Base-by-base conservation (phyloP, 2,888 invertebrate genomes). In the Drosophila helvetica region DNA sequence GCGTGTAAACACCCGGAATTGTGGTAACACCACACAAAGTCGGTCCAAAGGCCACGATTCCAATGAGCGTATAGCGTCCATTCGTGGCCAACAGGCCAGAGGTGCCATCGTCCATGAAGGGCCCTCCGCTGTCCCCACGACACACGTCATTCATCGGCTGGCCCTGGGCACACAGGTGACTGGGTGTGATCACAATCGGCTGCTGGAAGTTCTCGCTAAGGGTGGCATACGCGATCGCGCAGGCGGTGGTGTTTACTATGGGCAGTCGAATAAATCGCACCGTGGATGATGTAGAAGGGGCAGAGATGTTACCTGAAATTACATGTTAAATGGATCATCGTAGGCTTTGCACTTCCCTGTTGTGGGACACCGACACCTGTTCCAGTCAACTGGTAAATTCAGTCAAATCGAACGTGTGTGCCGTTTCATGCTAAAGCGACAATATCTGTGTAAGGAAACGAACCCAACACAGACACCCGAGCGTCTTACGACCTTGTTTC, bases 231-330 rank as follows among this genome's bases (percentile, higher is more conserved):
- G 90, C 86, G n/a, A 88, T 78, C 5, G 92, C 91, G 78, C 92
- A 93, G 57, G 78, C 77, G 3, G 90, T 90, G n/a, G 89, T 91
- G 42, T 91, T 89, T 3, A 93, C 91, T 51, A 93, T 90, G 3
- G 93, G 93, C 53, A 93, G 77, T 55, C 90, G 90, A 5, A 93
- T 86, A 59, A 91, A 92, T 71, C 93, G 92, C n/a, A 93, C 90
- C 8, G 90, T 77, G 17, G 89, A 78, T 3, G 70, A 47, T 38
- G 38, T 38, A 6, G 38, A 38, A 38, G 15, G 3, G 42, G 72
- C 18, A 15, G 72, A 45, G 1, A 30, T 30, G 22, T 54, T 47
- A 1, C 7, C 55, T 38, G 43, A 38, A 38, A 38, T 7, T 7
- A n/a, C 5, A 19, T 46, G 3, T 4, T 10, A 12, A 8, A 30